A percentile compares a stretch with the other conserved stretches of the same genome.
These are phyloP conservation scores for Neoitamus cyanurus DNA, from an alignment of 2,888 invertebrate species.

Conservation along the genomic window DNA sequence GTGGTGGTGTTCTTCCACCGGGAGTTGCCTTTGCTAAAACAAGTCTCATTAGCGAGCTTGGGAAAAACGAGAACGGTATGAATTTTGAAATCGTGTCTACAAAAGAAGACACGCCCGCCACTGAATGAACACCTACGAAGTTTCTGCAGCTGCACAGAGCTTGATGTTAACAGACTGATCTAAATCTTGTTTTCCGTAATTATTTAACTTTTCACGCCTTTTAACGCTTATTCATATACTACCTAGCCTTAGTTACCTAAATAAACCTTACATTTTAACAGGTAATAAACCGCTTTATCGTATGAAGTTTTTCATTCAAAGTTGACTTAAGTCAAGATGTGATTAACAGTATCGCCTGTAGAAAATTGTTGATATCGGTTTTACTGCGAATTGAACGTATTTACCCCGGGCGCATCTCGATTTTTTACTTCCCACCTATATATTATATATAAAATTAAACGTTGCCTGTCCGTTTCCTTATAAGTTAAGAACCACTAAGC, in stretches of 20 bases:
- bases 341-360: no score
- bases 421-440: no score
- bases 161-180: not conserved
- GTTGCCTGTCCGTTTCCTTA: no score
- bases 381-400: no score
- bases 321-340: no score
- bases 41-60: constrained; percentile 77
- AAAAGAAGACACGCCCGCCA: not conserved
- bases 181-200: not conserved
- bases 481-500: no score
- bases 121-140: not conserved
- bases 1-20: constrained; percentile 89
- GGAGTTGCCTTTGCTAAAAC: constrained; percentile 88
- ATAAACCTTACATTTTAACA: not conserved
- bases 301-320: not conserved
- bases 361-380: no score
- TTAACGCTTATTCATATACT: not conserved
- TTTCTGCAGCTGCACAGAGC: not conserved
- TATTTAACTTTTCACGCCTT: not conserved
- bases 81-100: constrained; percentile 73
- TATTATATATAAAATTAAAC: no score
- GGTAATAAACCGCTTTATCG: constrained; percentile 14
- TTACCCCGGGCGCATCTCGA: no score
- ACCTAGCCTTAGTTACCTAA: not conserved
- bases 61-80: constrained; percentile 73